A percentile compares a stretch with the other conserved stretches of the same genome.
These are phyloP conservation scores for Shargacucullia verbasci DNA, from an alignment of 2,888 invertebrate species.

Conservation along the genomic window DNA sequence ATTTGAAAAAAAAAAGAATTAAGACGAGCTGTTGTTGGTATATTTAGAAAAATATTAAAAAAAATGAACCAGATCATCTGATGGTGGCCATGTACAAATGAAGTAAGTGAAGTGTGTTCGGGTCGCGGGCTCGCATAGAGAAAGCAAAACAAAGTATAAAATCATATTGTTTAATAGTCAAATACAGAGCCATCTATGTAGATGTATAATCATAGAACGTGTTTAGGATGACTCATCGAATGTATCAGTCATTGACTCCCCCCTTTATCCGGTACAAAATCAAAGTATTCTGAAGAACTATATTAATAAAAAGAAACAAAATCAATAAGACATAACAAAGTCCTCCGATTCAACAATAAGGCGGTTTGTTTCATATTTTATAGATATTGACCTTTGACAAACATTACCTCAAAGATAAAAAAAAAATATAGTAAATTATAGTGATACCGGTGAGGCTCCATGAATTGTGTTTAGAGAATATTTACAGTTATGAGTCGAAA, in stretches of 20 bases:
- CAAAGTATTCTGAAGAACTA: constrained; percentile 71
- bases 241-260: constrained; percentile 64
- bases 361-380: constrained; percentile 78
- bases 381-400: constrained; percentile 73
- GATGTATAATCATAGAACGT: constrained; percentile 76
- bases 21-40: constrained; percentile 88
- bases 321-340: constrained; percentile 71
- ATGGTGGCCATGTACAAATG: constrained; percentile 92
- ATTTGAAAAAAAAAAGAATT: constrained; percentile 71
- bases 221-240: constrained; percentile 67
- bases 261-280: constrained; percentile 83
- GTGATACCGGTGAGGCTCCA: constrained; percentile 71
- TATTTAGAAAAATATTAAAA: constrained; percentile 88
- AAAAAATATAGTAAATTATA: constrained; percentile 84
- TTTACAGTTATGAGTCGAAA: constrained; percentile 65
- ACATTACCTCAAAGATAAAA: constrained; percentile 81
- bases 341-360: constrained; percentile 77
- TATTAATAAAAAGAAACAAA: constrained; percentile 67
- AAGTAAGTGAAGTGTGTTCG: constrained; percentile 79
- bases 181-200: constrained; percentile 85
- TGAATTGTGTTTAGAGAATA: constrained; percentile 67
- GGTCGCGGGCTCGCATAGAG: constrained; percentile 67
- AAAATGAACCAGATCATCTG: constrained; percentile 91
- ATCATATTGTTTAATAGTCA: constrained; percentile 81
- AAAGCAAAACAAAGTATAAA: constrained; percentile 78